Base-by-base conservation (phyloP, 30 jellyfish, hydroid and myxozoan genomes). In the Pelagia noctiluca region DNA sequence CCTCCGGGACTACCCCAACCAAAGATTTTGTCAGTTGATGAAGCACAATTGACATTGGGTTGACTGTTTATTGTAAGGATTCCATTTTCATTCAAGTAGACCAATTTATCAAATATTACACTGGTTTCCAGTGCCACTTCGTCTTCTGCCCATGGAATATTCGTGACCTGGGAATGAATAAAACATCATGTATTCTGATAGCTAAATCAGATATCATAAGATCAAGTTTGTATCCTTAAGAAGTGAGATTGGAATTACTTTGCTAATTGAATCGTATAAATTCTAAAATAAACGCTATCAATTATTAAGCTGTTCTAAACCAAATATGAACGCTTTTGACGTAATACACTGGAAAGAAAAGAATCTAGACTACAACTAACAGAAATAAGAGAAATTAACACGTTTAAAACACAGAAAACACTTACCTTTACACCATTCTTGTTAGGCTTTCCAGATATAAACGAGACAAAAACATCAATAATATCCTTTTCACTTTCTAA, bases 1-100 rank as follows among this genome's bases (percentile, higher is more conserved):
- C 97, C 97, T 42, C 97, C 97, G 70, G 97, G 96, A 66, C 96
- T 76, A 34, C 97, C 97, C 97, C 97, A 90, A 54, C 97, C 97
- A 79, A 90, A 78, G 18, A 80, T 30, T 29, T 83, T 83, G 70
- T 90, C 94, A 19, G 93, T 77, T 23, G 97, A 90, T 29, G 90
- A 71, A 4, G 66, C 89, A 63, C 95, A 83, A 75, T 90, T 85
- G 8, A 85, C 97, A 80, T 85, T 84, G 22, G 97, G 97, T 52
- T 90, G 97, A 53, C 97, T 90, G 94, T 90, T 90, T 32, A 90
- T 90, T 0, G 97, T 90, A 24, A 90, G 90, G 47, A 90, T 65
- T 21, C 97, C 97, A 78, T 84, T 84, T 26, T 38, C 71, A 42
- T 90, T 90, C 38, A 83, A 54, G 63, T 77, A 52, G 13, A 78